Base-by-base conservation (phyloP, 1,140 invertebrate species). In the Globodera rostochiensis region DNA sequence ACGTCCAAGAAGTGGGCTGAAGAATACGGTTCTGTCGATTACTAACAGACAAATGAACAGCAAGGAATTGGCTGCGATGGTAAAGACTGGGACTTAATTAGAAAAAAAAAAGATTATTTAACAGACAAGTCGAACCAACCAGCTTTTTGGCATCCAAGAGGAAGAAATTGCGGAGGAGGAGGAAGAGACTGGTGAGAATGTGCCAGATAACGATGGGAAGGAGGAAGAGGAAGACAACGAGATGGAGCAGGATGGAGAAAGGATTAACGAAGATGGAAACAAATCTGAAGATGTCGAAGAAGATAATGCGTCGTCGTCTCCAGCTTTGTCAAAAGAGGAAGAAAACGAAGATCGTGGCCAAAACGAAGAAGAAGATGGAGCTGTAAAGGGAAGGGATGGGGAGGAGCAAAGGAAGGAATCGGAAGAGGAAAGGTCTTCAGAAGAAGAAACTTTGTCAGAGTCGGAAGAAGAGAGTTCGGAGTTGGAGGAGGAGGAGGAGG, bases 11-110 rank as follows among this genome's bases (percentile, higher is more conserved):
- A 45, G 74, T 19, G 50, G 36, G 25, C 21, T 84, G 71, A 46
- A 84, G 82, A 83, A 83, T 21, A 80, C 82, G 25, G 73, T 84
- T 49, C 70, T 84, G 47, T 57, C 46, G 60, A 69, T 85, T 15
- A 82, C 46, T 21, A 60, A 84, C 64, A 46, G 82, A 5, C 57
- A 21, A 45, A 19, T 73, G 47, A 85, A 53, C 46, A 57, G 49
- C 25, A 79, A 80, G 74, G 82, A 84, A 74, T 4, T n/a, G 13
- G 73, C 49, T 11, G 49, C 45, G 8, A 82, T 83, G 82, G 82
- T 81, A 19, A 73, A 36, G 21, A 81, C 64, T 6, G 46, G 19
- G 19, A n/a, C 8, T 25, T 15, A n/a, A 15, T 66, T 66, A 66
- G 46, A 13, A 36, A 67, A 25, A 82, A 79, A 46, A 21, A 11